These are phyloP conservation scores for Sphaeridia pumilis DNA, from an alignment of 2,888 invertebrate genomes.

Conservation along the genomic window DNA sequence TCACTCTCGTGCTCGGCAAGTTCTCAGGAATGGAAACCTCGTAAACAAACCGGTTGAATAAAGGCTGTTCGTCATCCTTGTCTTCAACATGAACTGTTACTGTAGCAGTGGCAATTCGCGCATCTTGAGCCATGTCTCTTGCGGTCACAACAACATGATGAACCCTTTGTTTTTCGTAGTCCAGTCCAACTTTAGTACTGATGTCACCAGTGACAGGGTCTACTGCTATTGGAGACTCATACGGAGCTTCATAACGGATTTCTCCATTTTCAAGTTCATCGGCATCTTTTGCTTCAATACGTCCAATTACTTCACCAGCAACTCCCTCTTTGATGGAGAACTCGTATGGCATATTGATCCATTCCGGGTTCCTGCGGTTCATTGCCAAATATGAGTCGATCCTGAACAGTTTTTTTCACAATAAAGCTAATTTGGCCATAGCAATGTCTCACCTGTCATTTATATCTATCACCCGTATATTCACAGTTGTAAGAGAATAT, in stretches of 20 bases:
- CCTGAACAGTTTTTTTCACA: not conserved
- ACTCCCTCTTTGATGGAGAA: slow-evolving; percentile 46
- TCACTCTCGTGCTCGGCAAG: slow-evolving; percentile 60
- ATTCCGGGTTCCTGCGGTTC: slow-evolving; percentile 56
- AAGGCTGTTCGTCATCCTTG: slow-evolving; percentile 68
- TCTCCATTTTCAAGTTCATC: slow-evolving; percentile 76
- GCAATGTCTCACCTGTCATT: slow-evolving; percentile 54
- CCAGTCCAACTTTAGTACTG: slow-evolving; percentile 57
- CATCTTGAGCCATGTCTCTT: slow-evolving; percentile 73
- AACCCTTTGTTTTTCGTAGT: slow-evolving; percentile 71
- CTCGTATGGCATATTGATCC: slow-evolving; percentile 64
- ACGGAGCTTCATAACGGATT: slow-evolving; percentile 66
- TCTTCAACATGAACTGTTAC: slow-evolving; percentile 70
- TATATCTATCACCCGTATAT: slow-evolving; percentile 78
- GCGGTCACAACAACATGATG: slow-evolving; percentile 64
- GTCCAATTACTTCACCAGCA: slow-evolving; percentile 51
- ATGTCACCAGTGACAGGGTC: slow-evolving; percentile 63
- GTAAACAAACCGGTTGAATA: slow-evolving; percentile 59
- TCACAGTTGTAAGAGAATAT: slow-evolving; percentile 69
- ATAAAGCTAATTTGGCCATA: not conserved
- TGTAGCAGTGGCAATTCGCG: slow-evolving; percentile 72
- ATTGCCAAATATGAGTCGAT: not conserved
- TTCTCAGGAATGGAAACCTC: slow-evolving; percentile 77
- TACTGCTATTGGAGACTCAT: slow-evolving; percentile 64
- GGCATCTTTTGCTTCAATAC: slow-evolving; percentile 70